Percentiles rank a stretch among this genome's conserved stretches.
Conservation (phyloP, 2,797 vertebrate species). For the Galagoides demidoff region DNA sequence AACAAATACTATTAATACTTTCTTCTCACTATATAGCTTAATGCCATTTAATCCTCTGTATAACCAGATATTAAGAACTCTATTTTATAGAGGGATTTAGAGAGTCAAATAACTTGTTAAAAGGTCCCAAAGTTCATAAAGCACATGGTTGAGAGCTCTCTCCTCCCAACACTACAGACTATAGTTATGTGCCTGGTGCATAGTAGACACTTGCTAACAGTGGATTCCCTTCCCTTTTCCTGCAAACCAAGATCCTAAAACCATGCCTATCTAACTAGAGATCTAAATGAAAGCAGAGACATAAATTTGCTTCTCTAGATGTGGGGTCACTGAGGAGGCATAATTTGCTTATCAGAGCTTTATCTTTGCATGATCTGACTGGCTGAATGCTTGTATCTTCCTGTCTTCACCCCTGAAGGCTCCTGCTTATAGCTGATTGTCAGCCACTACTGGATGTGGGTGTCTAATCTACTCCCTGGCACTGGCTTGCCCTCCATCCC, state of each 20-base stretch:
- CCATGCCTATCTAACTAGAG: background rate
- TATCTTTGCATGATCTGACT: background rate
- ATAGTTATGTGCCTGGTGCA: background rate
- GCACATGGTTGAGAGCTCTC: background rate
- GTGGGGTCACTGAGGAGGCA: background rate
- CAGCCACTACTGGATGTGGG: background rate
- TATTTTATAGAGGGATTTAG: background rate
- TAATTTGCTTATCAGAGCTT: background rate
- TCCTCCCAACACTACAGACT: background rate
- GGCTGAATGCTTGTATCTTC: background rate
- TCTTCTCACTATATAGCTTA: background rate
- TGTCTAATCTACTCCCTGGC: background rate
- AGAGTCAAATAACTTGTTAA: background rate
- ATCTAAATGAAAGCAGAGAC: background rate
- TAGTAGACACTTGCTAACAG: background rate
- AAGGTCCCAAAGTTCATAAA: background rate
- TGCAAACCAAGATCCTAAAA: background rate
- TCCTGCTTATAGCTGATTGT: background rate
- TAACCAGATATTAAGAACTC: background rate
- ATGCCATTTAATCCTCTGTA: background rate
- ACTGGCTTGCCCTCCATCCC: no score
- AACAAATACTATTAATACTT: background rate
- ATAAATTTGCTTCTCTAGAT: background rate
- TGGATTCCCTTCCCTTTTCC: background rate
- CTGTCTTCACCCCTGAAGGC: background rate